A percentile compares a stretch with the other conserved stretches of the same genome.
phyloP scores from a whole-genome alignment of 2,888 invertebrate genomes.

The Eremobia ochroleuca region DNA sequence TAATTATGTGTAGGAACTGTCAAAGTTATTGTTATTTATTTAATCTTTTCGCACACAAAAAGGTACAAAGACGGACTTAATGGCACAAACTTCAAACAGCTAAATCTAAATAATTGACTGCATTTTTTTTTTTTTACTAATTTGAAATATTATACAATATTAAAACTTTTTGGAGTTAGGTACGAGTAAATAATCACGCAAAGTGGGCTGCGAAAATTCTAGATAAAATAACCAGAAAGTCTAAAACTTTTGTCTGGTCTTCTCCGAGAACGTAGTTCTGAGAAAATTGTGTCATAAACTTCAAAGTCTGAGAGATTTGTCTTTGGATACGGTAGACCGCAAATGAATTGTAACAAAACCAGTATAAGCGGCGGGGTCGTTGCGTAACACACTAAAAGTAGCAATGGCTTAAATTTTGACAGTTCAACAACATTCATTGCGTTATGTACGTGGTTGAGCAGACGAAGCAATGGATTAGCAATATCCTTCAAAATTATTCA shows the following conservation, averaged over 20 bases:
- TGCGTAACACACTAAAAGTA: too few relatives aligned
- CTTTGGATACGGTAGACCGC: background rate
- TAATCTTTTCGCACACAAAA: too few relatives aligned
- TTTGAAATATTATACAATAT: conserved; percentile 7
- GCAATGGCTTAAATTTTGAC: too few relatives aligned
- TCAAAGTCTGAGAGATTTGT: background rate
- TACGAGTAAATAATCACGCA: conserved; percentile 29
- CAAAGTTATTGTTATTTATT: conserved; percentile 4
- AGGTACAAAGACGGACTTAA: too few relatives aligned
- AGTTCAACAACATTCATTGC: too few relatives aligned
- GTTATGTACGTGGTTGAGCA: too few relatives aligned
- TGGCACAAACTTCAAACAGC: background rate
- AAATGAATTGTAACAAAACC: background rate
- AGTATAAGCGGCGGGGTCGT: too few relatives aligned
- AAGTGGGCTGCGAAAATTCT: conserved; percentile 26
- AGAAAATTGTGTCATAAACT: conserved; percentile 10
- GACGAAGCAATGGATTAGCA: too few relatives aligned
- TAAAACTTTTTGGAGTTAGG: conserved; percentile 5
- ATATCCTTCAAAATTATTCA: too few relatives aligned
- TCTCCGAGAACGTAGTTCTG: background rate
- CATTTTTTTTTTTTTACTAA: too few relatives aligned
- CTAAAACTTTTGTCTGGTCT: conserved; percentile 1
- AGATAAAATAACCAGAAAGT: conserved; percentile 14
- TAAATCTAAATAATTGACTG: conserved; percentile 18
- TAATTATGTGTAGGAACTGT: background rate